A percentile compares a stretch with the other conserved stretches of the same genome.
Evolutionary conservation across 2,888 invertebrate genomes (phyloP).

Genomic region (Noctuana brunneofusca): DNA sequence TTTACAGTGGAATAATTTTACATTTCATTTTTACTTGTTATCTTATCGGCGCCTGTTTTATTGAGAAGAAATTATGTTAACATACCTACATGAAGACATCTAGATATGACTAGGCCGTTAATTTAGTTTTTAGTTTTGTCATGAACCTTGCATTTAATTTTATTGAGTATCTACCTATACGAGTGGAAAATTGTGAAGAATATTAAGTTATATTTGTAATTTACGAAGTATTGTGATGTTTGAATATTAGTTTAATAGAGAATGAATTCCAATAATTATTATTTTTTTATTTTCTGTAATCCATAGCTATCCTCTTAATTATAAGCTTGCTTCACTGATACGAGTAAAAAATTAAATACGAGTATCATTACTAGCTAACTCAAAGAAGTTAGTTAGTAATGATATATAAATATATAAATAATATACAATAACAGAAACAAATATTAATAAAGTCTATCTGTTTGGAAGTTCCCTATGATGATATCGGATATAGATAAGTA

Average conservation of each 20-base stretch:
- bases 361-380: too few species aligned
- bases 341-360: too few species aligned
- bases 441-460: too few species aligned
- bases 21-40: neutral
- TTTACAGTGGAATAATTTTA: neutral
- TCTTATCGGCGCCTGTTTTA: slow-evolving; percentile 39
- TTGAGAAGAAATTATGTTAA: too few species aligned
- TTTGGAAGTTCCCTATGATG: too few species aligned
- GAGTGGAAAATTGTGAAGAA: slow-evolving; percentile 46
- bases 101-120: neutral
- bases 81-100: neutral
- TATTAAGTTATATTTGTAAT: slow-evolving; percentile 54
- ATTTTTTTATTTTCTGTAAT: slow-evolving; percentile 7
- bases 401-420: too few species aligned
- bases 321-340: too few species aligned
- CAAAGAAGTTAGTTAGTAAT: too few species aligned
- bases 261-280: slow-evolving; percentile 10
- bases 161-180: slow-evolving; percentile 48
- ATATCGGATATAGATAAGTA: too few species aligned
- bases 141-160: slow-evolving; percentile 68
- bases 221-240: slow-evolving; percentile 46
- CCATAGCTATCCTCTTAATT: neutral
- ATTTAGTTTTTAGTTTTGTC: slow-evolving; percentile 55
- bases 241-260: slow-evolving; percentile 42
- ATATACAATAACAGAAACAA: too few species aligned